These are phyloP conservation scores for Lasioglossum zephyrum DNA, from an alignment of 2,888 invertebrate genomes.

Conservation along the genomic window DNA sequence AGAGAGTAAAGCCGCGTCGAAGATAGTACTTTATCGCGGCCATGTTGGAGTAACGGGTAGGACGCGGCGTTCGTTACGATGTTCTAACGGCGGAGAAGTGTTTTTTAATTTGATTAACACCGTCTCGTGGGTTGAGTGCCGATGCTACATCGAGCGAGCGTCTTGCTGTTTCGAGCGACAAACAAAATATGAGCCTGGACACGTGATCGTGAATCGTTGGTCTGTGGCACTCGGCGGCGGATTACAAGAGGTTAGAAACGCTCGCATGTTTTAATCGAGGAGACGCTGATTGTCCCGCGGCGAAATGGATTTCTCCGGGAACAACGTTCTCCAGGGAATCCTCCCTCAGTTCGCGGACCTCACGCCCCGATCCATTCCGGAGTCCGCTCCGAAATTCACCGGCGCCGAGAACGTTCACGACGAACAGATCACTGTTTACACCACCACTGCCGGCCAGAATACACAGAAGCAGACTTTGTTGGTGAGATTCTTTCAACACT, in stretches of 20 bases:
- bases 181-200: slow-evolving; percentile 54
- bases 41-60: slow-evolving; percentile 72
- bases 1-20: background rate
- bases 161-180: background rate
- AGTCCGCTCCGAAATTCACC: slow-evolving; percentile 70
- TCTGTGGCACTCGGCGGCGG: slow-evolving; percentile 22
- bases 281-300: slow-evolving; percentile 24
- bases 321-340: slow-evolving; percentile 73
- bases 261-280: slow-evolving; percentile 43
- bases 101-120: slow-evolving; percentile 69
- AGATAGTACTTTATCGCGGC: slow-evolving; percentile 62
- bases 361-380: slow-evolving; percentile 72
- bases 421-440: slow-evolving; percentile 76
- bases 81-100: slow-evolving; percentile 54
- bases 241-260: slow-evolving; percentile 67
- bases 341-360: slow-evolving; percentile 82
- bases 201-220: slow-evolving; percentile 28
- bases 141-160: slow-evolving; percentile 26
- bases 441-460: slow-evolving; percentile 73
- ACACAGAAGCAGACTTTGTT: slow-evolving; percentile 77
- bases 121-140: slow-evolving; percentile 37
- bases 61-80: slow-evolving; percentile 74
- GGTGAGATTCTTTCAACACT: slow-evolving; percentile 25
- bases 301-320: slow-evolving; percentile 80
- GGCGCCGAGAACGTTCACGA: slow-evolving; percentile 65